Percentiles rank a stretch among this genome's conserved stretches.
Conservation (phyloP, 2,113 vertebrate species). For the Zosterops borbonicus region DNA sequence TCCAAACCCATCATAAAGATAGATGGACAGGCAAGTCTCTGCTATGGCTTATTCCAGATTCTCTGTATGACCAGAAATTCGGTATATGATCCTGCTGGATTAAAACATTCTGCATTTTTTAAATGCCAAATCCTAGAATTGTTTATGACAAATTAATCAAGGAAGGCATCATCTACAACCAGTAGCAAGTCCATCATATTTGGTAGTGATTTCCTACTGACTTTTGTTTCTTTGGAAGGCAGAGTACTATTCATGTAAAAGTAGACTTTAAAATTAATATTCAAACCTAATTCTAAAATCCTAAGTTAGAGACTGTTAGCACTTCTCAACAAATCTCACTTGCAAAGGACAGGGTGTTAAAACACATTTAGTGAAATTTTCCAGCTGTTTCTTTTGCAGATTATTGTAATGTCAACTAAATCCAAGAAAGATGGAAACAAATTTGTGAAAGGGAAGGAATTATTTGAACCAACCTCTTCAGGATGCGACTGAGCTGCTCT, state of each 20-base stretch:
- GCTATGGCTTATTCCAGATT: background rate
- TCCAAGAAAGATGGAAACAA: background rate
- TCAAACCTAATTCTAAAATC: background rate
- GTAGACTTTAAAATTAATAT: background rate
- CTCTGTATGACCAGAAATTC: background rate
- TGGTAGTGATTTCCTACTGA: background rate
- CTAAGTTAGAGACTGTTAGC: background rate
- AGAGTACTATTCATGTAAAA: background rate
- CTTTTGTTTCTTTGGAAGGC: background rate
- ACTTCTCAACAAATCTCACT: background rate
- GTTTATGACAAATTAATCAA: background rate
- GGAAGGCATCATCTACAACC: background rate
- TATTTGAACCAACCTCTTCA: background rate
- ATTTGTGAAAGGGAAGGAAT: background rate
- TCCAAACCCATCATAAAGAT: background rate
- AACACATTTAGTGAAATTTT: background rate
- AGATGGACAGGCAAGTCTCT: background rate
- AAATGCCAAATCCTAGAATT: background rate
- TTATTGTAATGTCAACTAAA: background rate
- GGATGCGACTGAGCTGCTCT: background rate
- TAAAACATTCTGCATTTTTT: background rate
- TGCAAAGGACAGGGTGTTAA: background rate
- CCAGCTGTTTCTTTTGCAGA: background rate
- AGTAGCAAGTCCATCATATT: background rate
- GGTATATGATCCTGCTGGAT: background rate